These are phyloP conservation scores for Apis laboriosa DNA, from an alignment of 1,140 invertebrate species.

Conservation along the genomic window DNA sequence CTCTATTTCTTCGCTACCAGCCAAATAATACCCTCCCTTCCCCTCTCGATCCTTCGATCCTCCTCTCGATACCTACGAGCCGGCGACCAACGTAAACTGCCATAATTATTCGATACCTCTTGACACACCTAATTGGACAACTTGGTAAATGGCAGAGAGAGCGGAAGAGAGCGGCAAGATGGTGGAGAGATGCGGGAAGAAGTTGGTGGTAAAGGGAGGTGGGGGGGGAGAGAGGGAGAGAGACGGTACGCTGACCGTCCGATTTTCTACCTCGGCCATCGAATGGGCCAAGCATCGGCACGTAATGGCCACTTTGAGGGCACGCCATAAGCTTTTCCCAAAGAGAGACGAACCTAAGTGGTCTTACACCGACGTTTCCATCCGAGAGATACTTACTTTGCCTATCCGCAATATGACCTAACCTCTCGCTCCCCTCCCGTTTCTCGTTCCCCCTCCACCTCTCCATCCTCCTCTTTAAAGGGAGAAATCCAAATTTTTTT, in stretches of 20 bases:
- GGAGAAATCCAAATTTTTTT: too few species aligned
- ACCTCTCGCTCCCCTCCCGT: slow-evolving; percentile 54
- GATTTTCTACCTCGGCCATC: slow-evolving; percentile 65
- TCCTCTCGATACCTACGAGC: too few species aligned
- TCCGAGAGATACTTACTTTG: slow-evolving; percentile 70
- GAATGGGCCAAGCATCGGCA: slow-evolving; percentile 63
- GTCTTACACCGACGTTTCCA: slow-evolving; percentile 72
- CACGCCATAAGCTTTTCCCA: slow-evolving; percentile 71
- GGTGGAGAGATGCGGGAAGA: slow-evolving; percentile 35
- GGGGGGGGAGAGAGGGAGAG: slow-evolving; percentile 6
- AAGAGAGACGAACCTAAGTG: slow-evolving; percentile 74
- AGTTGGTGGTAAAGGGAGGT: slow-evolving; percentile 36
- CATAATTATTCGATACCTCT: slow-evolving; percentile 67
- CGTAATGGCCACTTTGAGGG: slow-evolving; percentile 80
- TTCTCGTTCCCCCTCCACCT: background rate
- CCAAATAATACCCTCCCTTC: slow-evolving; percentile 19
- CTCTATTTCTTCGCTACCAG: background rate
- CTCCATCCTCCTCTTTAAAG: slow-evolving; percentile 19
- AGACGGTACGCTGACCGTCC: slow-evolving; percentile 55
- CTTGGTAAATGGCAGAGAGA: slow-evolving; percentile 59
- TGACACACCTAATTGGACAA: slow-evolving; percentile 74
- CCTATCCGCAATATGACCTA: slow-evolving; percentile 71
- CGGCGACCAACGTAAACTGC: slow-evolving; percentile 51
- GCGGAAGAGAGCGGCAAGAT: slow-evolving; percentile 60
- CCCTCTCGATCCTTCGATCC: too few species aligned